These are phyloP conservation scores for Polyergus mexicanus DNA, from an alignment of 1,140 invertebrate genomes.

Conservation along the genomic window DNA sequence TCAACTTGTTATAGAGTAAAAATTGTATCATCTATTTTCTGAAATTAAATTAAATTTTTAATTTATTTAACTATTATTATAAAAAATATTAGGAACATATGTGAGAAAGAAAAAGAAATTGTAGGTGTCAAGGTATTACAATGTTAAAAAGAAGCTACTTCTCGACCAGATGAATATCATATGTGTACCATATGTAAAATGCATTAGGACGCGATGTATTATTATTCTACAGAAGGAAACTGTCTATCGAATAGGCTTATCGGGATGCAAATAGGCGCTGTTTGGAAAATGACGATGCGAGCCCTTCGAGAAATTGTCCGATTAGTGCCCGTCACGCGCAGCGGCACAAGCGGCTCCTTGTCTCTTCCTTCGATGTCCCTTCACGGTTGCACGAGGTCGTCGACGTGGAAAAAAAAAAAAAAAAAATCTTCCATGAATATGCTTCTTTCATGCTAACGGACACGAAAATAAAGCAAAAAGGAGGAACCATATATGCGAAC, in stretches of 20 bases:
- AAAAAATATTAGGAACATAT: too few species aligned
- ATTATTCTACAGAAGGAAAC: constrained; percentile 18
- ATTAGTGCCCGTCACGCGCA: constrained; percentile 55
- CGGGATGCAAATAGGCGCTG: constrained; percentile 64
- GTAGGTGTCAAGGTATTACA: not conserved
- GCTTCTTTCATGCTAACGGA: constrained; percentile 73
- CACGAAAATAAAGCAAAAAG: constrained; percentile 72
- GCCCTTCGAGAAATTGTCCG: constrained; percentile 56
- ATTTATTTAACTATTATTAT: not conserved
- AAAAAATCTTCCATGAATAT: constrained; percentile 73
- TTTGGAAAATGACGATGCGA: constrained; percentile 53
- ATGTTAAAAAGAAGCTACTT: not conserved
- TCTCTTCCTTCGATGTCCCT: constrained; percentile 66
- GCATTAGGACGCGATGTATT: constrained; percentile 21
- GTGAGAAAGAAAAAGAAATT: too few species aligned
- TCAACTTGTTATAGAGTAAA: too few species aligned
- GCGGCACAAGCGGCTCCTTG: constrained; percentile 72
- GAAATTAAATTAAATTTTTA: not conserved
- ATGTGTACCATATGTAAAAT: constrained; percentile 30
- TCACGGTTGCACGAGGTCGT: constrained; percentile 43
- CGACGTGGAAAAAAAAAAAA: constrained; percentile 35
- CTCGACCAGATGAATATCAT: not conserved
- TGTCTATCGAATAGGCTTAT: constrained; percentile 51
- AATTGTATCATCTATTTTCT: too few species aligned
- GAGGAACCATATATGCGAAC: constrained; percentile 39